Percentiles rank a stretch among this genome's conserved stretches.
Evolutionary conservation across 2,113 vertebrate species (phyloP).

Genomic region (Picathartes gymnocephalus): DNA sequence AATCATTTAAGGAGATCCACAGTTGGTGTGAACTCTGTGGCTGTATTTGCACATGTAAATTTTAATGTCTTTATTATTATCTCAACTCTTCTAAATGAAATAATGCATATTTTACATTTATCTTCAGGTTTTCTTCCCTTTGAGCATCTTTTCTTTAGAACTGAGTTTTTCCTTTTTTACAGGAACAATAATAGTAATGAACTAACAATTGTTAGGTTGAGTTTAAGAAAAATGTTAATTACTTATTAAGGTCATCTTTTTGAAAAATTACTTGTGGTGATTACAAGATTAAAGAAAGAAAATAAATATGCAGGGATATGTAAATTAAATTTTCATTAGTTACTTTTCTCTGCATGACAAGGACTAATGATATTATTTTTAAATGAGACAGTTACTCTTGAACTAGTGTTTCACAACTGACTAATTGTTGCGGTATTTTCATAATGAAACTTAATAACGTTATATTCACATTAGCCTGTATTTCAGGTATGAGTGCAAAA

Average conservation of each 20-base stretch:
- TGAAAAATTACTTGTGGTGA: conserved; percentile 21
- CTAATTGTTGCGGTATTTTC: conserved; percentile 27
- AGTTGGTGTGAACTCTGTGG: neutral
- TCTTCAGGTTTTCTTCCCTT: neutral
- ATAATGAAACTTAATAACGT: conserved; percentile 27
- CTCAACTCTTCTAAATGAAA: neutral
- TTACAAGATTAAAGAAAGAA: conserved; percentile 59
- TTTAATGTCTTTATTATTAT: neutral
- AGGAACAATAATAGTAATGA: neutral
- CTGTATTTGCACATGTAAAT: neutral
- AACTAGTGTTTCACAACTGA: conserved; percentile 29
- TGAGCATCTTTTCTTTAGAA: neutral
- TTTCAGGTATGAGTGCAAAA: conserved; percentile 13
- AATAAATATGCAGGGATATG: conserved; percentile 34
- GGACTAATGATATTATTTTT: conserved; percentile 63
- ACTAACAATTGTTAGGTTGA: neutral
- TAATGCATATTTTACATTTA: neutral
- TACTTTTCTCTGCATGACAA: conserved; percentile 54
- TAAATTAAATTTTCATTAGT: conserved; percentile 69
- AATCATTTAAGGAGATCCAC: neutral
- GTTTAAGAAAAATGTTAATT: conserved; percentile 54
- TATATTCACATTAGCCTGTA: neutral
- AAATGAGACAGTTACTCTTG: conserved; percentile 43
- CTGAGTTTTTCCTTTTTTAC: neutral
- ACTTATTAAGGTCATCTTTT: conserved; percentile 48